phyloP scores from a whole-genome alignment of 1,140 invertebrate species.

The Oryctes rhinoceros region DNA sequence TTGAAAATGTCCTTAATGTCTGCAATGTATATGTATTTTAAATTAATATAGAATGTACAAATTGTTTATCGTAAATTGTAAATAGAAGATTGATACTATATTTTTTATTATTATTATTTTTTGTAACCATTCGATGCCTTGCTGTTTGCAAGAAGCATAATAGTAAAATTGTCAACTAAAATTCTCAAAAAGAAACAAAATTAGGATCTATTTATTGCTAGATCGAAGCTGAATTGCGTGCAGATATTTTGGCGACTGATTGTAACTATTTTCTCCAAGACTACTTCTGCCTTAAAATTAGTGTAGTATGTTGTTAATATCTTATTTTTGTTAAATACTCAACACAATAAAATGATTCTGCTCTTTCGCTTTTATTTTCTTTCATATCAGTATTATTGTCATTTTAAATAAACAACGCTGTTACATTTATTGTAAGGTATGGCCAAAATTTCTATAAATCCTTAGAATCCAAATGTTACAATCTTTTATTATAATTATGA shows the following conservation, averaged over 20 bases:
- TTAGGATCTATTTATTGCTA: background rate
- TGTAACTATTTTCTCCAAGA: slow-evolving; percentile 3
- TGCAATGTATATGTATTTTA: slow-evolving; percentile 21
- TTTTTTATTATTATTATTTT: background rate
- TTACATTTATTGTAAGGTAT: too few relatives aligned
- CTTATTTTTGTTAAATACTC: slow-evolving; percentile 31
- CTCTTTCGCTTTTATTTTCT: background rate
- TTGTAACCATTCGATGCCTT: background rate
- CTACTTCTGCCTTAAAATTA: slow-evolving; percentile 4
- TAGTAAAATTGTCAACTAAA: background rate
- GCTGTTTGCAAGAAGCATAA: background rate
- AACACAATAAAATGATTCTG: slow-evolving; percentile 1
- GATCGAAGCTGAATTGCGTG: background rate
- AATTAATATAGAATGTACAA: background rate
- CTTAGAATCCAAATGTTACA: too few relatives aligned
- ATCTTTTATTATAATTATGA: too few relatives aligned
- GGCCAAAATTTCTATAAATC: too few relatives aligned
- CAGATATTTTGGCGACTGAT: slow-evolving; percentile 20
- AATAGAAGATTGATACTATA: background rate
- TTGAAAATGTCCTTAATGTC: slow-evolving; percentile 11
- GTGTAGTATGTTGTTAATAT: slow-evolving; percentile 26
- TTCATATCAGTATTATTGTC: too few relatives aligned
- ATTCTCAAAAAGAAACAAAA: background rate
- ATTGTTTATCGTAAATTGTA: slow-evolving; percentile 5
- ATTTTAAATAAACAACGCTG: too few relatives aligned